These are phyloP conservation scores for Acleris cristana DNA, from an alignment of 2,888 invertebrate species.

Conservation along the genomic window DNA sequence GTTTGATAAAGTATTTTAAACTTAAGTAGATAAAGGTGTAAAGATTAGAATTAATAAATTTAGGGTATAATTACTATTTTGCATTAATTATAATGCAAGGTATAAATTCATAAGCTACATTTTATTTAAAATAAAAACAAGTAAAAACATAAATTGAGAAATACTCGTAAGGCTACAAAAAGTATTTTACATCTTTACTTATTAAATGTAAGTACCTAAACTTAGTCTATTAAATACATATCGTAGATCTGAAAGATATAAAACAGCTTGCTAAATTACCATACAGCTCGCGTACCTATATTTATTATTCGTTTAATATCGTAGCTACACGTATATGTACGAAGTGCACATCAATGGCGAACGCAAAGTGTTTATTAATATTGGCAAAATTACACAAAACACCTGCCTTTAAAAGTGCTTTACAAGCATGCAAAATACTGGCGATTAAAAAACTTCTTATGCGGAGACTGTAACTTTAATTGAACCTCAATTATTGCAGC, in stretches of 20 bases:
- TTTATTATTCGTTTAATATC: constrained; percentile 26
- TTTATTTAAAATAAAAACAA: too few species aligned
- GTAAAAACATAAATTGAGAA: too few species aligned
- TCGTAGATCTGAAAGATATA: constrained; percentile 12
- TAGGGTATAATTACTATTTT: too few species aligned
- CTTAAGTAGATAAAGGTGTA: too few species aligned
- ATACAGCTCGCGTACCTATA: constrained; percentile 17
- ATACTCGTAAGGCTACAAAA: not conserved
- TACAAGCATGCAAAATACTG: constrained; percentile 41
- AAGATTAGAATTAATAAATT: too few species aligned
- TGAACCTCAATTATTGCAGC: not conserved
- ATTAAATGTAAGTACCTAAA: constrained; percentile 1
- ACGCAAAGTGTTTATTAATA: constrained; percentile 41
- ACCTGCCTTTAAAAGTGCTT: constrained; percentile 45
- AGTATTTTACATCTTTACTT: not conserved
- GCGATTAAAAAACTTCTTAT: constrained; percentile 20
- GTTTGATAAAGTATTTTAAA: too few species aligned
- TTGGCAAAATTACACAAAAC: constrained; percentile 48
- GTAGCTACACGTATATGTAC: constrained; percentile 9
- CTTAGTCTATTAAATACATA: constrained; percentile 1
- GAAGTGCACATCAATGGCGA: constrained; percentile 32
- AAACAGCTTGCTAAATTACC: constrained; percentile 34
- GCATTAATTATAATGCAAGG: too few species aligned
- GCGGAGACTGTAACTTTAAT: constrained; percentile 18
- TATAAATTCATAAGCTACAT: too few species aligned